Evolutionary conservation across 1,140 invertebrate species (phyloP).

Genomic region (Popillia japonica): DNA sequence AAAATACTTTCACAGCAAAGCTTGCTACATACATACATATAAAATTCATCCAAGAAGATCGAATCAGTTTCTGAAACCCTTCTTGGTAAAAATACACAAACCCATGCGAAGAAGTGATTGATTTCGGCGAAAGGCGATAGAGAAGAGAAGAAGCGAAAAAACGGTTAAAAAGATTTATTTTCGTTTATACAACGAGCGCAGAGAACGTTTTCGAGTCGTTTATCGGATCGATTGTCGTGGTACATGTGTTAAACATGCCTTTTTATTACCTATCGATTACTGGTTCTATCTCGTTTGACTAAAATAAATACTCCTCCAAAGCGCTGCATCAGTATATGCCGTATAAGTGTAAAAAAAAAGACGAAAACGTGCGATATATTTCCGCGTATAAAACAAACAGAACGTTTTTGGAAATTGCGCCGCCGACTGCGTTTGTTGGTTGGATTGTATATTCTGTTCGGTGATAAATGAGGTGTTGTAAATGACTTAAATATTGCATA

Average conservation of each 20-base stretch:
- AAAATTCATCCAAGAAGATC: conserved; percentile 1
- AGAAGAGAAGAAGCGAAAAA: neutral
- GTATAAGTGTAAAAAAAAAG: neutral
- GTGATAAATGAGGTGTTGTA: neutral
- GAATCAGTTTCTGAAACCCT: neutral
- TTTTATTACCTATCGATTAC: conserved; percentile 6
- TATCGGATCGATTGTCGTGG: neutral
- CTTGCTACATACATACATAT: neutral
- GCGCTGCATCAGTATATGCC: neutral
- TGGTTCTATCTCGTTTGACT: conserved; percentile 4
- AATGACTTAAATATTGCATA: neutral
- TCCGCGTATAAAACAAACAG: neutral
- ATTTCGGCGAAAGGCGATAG: conserved; percentile 9
- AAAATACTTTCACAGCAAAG: conserved; percentile 3
- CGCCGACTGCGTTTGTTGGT: neutral
- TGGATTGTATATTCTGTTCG: neutral
- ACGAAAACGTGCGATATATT: neutral
- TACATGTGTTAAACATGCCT: conserved; percentile 10
- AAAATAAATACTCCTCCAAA: neutral
- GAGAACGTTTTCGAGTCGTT: neutral
- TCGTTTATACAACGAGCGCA: conserved; percentile 4
- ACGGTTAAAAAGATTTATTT: conserved; percentile 11
- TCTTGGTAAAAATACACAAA: neutral
- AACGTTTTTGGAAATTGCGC: neutral
- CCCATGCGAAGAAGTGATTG: conserved; percentile 2